Evolutionary conservation across 1,140 invertebrate species (phyloP).

Genomic region (Orchesella cincta): DNA sequence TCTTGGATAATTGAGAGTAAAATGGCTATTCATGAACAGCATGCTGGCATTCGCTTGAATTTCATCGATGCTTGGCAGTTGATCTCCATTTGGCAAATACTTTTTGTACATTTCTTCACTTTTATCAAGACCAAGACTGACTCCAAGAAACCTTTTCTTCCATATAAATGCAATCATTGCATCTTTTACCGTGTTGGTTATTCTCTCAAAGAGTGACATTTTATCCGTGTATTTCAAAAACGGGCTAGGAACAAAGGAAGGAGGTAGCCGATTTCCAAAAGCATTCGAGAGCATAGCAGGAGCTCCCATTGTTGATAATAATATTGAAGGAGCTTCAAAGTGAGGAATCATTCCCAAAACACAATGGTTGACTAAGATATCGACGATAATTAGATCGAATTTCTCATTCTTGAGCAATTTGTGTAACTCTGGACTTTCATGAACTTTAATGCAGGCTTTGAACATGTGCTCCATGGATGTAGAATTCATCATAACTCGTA

Average conservation of each 20-base stretch:
- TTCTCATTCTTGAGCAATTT: constrained; percentile 21
- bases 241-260: constrained; percentile 34
- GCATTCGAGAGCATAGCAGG: background rate
- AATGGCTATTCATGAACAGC: constrained; percentile 45
- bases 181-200: constrained; percentile 30
- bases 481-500: background rate
- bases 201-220: constrained; percentile 37
- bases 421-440: background rate
- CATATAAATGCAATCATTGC: background rate
- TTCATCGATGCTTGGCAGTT: constrained; percentile 22
- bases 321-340: constrained; percentile 36
- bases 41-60: constrained; percentile 47
- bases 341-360: constrained; percentile 51
- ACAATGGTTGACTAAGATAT: constrained; percentile 50
- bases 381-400: constrained; percentile 51
- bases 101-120: constrained; percentile 44
- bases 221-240: constrained; percentile 46
- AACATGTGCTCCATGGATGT: background rate
- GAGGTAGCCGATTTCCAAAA: constrained; percentile 28
- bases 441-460: background rate
- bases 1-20: constrained; percentile 32
- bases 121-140: background rate
- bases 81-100: constrained; percentile 34
- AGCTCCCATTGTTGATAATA: constrained; percentile 32
- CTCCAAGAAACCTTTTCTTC: background rate